Evolutionary conservation across 1,140 invertebrate species (phyloP).

Genomic region (Tyrophagus putrescentiae): DNA sequence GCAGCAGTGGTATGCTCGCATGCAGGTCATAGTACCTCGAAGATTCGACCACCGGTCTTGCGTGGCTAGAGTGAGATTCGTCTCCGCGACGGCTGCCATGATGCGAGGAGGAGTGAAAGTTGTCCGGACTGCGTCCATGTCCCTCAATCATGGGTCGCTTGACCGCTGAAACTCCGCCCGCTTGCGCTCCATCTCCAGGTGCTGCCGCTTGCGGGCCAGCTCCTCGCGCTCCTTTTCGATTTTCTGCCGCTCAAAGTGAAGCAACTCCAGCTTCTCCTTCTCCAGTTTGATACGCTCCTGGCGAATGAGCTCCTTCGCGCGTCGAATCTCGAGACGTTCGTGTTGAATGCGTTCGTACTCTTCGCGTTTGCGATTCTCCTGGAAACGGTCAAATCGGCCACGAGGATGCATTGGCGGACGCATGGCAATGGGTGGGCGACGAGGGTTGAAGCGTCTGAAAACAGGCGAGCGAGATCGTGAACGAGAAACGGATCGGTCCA

Average conservation of each 20-base stretch:
- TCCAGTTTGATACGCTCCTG: constrained; percentile 45
- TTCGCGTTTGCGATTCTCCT: constrained; percentile 42
- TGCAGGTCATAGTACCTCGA: neutral
- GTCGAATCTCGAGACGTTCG: constrained; percentile 58
- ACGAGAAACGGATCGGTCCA: neutral
- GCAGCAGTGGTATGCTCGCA: neutral
- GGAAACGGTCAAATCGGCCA: neutral
- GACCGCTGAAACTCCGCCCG: neutral
- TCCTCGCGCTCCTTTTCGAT: constrained; percentile 65
- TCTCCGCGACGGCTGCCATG: neutral
- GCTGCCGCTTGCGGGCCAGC: constrained; percentile 42
- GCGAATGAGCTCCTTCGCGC: constrained; percentile 34
- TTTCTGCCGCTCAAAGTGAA: constrained; percentile 64
- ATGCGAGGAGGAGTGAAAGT: too few relatives aligned
- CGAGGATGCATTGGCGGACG: constrained; percentile 1
- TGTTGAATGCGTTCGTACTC: constrained; percentile 49
- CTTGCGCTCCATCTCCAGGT: neutral
- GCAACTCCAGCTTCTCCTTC: constrained; percentile 55
- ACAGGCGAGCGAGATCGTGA: neutral
- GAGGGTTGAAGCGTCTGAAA: neutral
- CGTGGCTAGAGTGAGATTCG: neutral
- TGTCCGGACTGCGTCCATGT: neutral
- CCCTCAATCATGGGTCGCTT: neutral
- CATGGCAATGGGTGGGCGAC: neutral
- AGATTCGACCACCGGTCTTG: constrained; percentile 1